A percentile compares a stretch with the other conserved stretches of the same genome.
Evolutionary conservation across 2,888 invertebrate genomes (phyloP).

Genomic region (Temnothorax ravouxi): DNA sequence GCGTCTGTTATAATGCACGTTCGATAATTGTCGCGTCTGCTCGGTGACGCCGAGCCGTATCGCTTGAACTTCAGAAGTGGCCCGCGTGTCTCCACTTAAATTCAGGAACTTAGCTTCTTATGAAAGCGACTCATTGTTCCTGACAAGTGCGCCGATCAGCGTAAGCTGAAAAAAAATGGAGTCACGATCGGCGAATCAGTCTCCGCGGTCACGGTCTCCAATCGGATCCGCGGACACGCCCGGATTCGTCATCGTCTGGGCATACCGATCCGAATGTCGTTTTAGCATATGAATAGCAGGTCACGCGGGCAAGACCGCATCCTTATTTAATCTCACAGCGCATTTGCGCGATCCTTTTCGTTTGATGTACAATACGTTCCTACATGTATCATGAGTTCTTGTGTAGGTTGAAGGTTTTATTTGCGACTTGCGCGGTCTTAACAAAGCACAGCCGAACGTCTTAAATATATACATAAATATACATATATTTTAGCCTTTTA

Average conservation of each 20-base stretch:
- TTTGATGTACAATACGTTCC: conserved; percentile 16
- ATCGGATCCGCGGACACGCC: conserved; percentile 78
- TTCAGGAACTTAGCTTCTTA: conserved; percentile 74
- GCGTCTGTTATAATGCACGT: conserved; percentile 20
- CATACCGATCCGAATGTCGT: conserved; percentile 67
- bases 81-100: conserved; percentile 66
- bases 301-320: conserved; percentile 37
- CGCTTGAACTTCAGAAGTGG: conserved; percentile 43
- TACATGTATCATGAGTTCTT: conserved; percentile 19
- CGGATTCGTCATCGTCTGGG: conserved; percentile 79
- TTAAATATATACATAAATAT: conserved; percentile 8
- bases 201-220: conserved; percentile 62
- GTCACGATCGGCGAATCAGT: conserved; percentile 62
- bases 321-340: conserved; percentile 40
- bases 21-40: conserved; percentile 42
- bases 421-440: conserved; percentile 2
- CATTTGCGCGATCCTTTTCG: conserved; percentile 24
- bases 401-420: conserved; percentile 28
- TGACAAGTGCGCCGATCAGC: conserved; percentile 65
- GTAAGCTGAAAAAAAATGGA: conserved; percentile 68
- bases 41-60: conserved; percentile 1
- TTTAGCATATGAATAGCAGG: conserved; percentile 51
- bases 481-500: background rate
- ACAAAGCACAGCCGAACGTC: background rate
- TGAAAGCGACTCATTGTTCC: conserved; percentile 77